Evolutionary conservation across 2,797 vertebrate genomes (phyloP), one percentile per base, ranked within the genome.

Genomic region (Scolopax bukidnonensis): DNA sequence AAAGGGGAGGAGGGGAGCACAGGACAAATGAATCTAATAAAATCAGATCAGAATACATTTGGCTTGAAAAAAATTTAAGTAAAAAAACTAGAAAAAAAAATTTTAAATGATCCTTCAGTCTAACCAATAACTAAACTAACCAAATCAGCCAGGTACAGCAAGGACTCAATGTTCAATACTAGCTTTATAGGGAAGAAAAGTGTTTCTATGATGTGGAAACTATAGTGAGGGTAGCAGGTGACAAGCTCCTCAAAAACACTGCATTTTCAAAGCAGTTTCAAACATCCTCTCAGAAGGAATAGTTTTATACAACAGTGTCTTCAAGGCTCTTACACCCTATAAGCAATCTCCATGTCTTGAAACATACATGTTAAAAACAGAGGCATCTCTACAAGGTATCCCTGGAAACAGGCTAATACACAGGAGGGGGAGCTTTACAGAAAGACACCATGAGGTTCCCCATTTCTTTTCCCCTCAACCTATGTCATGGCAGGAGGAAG

Each of bases 31-130:
- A 51, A 91, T 56, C 43, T 50, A 79, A 74, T 61, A 45, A 64
- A 65, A 82, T 51, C 71, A 57, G n/a, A 70, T 64, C 32, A 78
- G 57, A 94, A 81, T 40, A 76, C 20, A 70, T 68, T 70, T 84
- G 19, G 6, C 20, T 50, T 85, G 76, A 18, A 82, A 91, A 89
- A 30, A 16, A 36, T 38, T 89, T 82, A 75, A 86, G 30, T 21
- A 74, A 79, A 59, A 41, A 87, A 68, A 20, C 7, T 1, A 1
- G 12, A 17, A 14, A 4, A 30, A 38, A 41, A 57, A 20, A 30
- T 2, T 2, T 43, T 33, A 95, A 93, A 81, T 10, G 20, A 81
- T 63, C 36, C 43, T 75, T 84, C 45, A 68, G 30, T 84, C 16
- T 54, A 84, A 86, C 12, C 36, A 81, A 14, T 28, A 91, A 41